Conservation (phyloP, 2,888 invertebrate genomes). For the Allygus modestus region DNA sequence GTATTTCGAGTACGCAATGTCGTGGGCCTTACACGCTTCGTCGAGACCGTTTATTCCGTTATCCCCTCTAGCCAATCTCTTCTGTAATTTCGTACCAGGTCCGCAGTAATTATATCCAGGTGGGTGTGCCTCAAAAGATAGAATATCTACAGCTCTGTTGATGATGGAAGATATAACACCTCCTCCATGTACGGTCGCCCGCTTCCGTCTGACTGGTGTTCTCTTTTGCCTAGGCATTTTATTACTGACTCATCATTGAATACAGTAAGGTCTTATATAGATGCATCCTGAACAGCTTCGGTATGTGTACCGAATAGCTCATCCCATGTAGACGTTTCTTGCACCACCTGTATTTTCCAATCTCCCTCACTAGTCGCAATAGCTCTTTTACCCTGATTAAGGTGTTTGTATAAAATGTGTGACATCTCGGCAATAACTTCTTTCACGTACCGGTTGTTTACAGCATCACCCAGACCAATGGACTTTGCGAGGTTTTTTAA, state of each 20-base stretch:
- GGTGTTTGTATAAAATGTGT: background rate
- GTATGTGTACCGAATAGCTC: too few species aligned
- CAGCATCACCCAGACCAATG: too few species aligned
- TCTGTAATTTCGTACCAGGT: slow-evolving; percentile 63
- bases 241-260: background rate
- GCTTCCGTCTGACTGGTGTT: background rate
- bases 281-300: too few species aligned
- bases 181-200: background rate
- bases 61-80: slow-evolving; percentile 59
- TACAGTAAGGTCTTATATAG: background rate
- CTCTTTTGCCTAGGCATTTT: slow-evolving; percentile 63
- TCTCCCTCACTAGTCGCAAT: background rate
- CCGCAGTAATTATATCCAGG: slow-evolving; percentile 66
- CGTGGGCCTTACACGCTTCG: slow-evolving; percentile 66
- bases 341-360: too few species aligned
- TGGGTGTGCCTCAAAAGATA: slow-evolving; percentile 64
- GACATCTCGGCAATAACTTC: too few species aligned
- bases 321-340: background rate
- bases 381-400: background rate
- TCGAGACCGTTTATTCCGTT: slow-evolving; percentile 65
- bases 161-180: slow-evolving; percentile 7
- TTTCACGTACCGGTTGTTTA: too few species aligned
- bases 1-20: slow-evolving; percentile 62
- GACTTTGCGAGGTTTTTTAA: background rate
- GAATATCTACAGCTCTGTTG: slow-evolving; percentile 58